phyloP scores from a whole-genome alignment of 2,797 vertebrate species.

The Threskiornis aethiopicus region DNA sequence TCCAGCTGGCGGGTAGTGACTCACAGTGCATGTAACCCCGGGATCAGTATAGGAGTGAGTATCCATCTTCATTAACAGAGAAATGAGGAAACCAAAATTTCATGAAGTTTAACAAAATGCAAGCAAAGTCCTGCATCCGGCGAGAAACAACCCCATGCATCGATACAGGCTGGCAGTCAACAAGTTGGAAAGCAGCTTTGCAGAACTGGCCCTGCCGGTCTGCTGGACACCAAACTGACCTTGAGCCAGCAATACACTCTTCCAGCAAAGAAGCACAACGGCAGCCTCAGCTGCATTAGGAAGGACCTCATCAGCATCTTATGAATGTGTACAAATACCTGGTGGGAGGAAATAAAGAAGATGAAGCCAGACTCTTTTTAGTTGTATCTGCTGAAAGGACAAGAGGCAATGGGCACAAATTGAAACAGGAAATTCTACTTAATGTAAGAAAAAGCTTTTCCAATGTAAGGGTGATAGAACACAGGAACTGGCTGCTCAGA shows the following conservation, averaged over 20 bases:
- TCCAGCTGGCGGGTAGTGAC: background rate
- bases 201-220: background rate
- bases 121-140: background rate
- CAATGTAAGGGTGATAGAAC: background rate
- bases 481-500: background rate
- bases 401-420: background rate
- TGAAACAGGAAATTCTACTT: background rate
- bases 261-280: background rate
- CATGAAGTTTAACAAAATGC: background rate
- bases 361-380: background rate
- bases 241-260: background rate
- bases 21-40: background rate
- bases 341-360: background rate
- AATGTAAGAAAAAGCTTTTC: background rate
- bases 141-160: background rate
- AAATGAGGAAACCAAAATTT: background rate
- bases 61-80: background rate
- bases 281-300: background rate
- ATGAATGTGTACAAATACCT: background rate
- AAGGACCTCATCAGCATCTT: background rate
- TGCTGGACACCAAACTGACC: background rate
- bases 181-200: background rate
- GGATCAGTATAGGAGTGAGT: background rate
- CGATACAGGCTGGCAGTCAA: fast-evolving
- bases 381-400: background rate